phyloP scores from a whole-genome alignment of 1,140 invertebrate genomes.

The Drosophila arizonae region DNA sequence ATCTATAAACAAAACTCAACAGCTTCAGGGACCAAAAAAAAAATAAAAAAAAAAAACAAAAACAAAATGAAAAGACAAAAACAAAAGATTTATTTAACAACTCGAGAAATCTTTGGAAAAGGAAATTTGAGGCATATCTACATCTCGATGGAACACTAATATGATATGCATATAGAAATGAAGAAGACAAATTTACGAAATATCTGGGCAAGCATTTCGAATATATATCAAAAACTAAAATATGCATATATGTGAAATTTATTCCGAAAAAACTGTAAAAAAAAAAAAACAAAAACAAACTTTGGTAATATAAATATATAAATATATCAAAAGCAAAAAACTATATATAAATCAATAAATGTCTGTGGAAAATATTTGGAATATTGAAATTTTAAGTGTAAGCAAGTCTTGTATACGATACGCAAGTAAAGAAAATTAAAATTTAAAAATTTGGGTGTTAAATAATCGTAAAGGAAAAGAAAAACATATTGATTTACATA shows the following conservation, averaged over 20 bases:
- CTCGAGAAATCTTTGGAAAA: slow-evolving; percentile 43
- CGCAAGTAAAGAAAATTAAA: slow-evolving; percentile 39
- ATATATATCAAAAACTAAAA: slow-evolving; percentile 18
- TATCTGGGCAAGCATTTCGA: slow-evolving; percentile 44
- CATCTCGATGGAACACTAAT: slow-evolving; percentile 8
- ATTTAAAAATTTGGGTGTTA: slow-evolving; percentile 8
- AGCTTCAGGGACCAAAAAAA: slow-evolving; percentile 77
- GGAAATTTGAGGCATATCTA: slow-evolving; percentile 56
- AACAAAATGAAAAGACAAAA: neutral
- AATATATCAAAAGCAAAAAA: slow-evolving; percentile 37
- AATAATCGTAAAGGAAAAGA: neutral
- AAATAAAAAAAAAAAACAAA: slow-evolving; percentile 37
- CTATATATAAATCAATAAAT: slow-evolving; percentile 12
- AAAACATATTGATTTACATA: neutral
- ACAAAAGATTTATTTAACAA: slow-evolving; percentile 48
- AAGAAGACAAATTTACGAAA: slow-evolving; percentile 27
- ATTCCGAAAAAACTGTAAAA: slow-evolving; percentile 15
- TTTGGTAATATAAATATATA: slow-evolving; percentile 61
- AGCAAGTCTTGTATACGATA: slow-evolving; percentile 74
- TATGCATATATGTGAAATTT: slow-evolving; percentile 14
- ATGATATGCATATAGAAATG: slow-evolving; percentile 21
- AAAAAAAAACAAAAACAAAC: slow-evolving; percentile 19
- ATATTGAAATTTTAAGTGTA: slow-evolving; percentile 55
- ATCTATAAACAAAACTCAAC: slow-evolving; percentile 76
- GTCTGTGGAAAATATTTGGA: slow-evolving; percentile 28